These are phyloP conservation scores for Drosophila pullipes DNA, from an alignment of 2,888 invertebrate species.

Conservation along the genomic window DNA sequence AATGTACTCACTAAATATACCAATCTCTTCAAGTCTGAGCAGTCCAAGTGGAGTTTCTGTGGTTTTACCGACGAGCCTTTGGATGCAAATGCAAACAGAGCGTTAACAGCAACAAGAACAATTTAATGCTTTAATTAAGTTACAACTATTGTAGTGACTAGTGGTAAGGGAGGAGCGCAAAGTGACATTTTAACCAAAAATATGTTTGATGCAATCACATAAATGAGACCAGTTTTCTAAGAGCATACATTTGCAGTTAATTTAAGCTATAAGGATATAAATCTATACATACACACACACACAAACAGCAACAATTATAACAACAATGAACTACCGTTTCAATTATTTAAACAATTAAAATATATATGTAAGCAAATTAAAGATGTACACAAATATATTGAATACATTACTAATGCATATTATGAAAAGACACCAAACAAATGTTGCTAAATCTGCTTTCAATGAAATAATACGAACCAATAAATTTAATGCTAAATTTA, in stretches of 20 bases:
- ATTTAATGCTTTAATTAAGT: conserved; percentile 73
- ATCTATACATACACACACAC: conserved; percentile 6
- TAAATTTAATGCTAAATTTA: conserved; percentile 63
- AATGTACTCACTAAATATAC: conserved; percentile 91
- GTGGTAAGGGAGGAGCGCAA: conserved; percentile 39
- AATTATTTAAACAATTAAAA: conserved; percentile 69
- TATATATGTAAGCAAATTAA: conserved; percentile 44
- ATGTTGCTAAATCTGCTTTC: conserved; percentile 43
- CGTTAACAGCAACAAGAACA: conserved; percentile 53
- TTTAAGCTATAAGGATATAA: conserved; percentile 25
- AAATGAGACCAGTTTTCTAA: conserved; percentile 75
- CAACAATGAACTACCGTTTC: conserved; percentile 71
- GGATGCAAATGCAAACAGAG: conserved; percentile 33
- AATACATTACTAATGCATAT: conserved; percentile 37
- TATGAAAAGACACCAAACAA: conserved; percentile 50
- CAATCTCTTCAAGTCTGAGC: conserved; percentile 91
- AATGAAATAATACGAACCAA: conserved; percentile 62
- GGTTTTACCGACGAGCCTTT: conserved; percentile 84
- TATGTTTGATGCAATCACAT: conserved; percentile 68
- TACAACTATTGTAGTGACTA: conserved; percentile 59
- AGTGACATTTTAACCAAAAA: conserved; percentile 62
- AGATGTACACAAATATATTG: conserved; percentile 54
- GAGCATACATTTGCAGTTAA: conserved; percentile 44
- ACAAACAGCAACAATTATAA: conserved; percentile 35
- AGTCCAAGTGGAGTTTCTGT: conserved; percentile 92